Conservation (phyloP, 2,113 vertebrate genomes). For the Calidris pugnax region DNA sequence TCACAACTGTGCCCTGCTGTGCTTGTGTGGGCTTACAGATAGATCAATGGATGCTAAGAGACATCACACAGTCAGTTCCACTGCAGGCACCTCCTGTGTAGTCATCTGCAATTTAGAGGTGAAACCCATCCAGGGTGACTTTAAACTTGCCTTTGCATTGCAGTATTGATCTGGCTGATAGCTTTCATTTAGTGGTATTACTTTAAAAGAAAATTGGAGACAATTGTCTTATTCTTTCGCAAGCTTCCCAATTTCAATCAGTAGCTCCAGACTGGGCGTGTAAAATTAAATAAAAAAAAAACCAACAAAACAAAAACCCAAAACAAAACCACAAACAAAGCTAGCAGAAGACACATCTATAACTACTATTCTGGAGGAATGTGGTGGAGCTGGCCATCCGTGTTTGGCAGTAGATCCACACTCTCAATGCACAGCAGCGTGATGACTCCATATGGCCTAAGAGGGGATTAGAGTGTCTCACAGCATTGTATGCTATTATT, state of each 20-base stretch:
- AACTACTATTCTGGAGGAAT: not conserved
- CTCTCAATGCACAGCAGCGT: not conserved
- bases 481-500: not conserved
- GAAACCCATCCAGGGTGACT: not conserved
- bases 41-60: not conserved
- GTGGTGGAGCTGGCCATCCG: not conserved
- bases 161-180: not conserved
- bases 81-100: not conserved
- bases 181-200: not conserved
- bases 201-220: not conserved
- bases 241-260: not conserved
- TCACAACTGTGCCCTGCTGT: not conserved
- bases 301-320: too few species aligned
- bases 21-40: not conserved
- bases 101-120: not conserved
- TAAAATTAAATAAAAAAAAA: not conserved
- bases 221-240: not conserved
- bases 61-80: not conserved
- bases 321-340: not conserved
- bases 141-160: not conserved
- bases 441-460: not conserved
- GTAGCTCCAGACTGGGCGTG: not conserved
- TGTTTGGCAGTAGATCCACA: not conserved
- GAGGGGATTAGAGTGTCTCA: not conserved
- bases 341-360: not conserved